Conservation (phyloP, 2,888 invertebrate genomes). For the Thysanoteuthis rhombus region DNA sequence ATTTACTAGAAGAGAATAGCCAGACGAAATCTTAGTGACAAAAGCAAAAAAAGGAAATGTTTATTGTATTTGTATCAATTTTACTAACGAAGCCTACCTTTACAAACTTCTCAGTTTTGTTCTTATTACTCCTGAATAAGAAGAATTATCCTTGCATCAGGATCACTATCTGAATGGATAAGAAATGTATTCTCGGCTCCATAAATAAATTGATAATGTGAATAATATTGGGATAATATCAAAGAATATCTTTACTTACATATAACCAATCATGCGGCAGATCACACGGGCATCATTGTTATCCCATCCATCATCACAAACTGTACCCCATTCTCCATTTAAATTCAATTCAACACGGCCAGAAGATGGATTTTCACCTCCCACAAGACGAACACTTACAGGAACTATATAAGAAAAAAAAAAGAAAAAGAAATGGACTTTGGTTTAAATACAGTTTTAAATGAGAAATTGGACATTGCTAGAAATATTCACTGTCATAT, state of each 20-base stretch:
- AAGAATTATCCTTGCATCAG: too few species aligned
- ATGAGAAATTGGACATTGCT: too few species aligned
- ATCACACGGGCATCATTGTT: slow-evolving; percentile 39
- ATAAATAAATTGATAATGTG: not conserved
- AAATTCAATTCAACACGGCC: slow-evolving; percentile 43
- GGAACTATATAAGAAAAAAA: not conserved
- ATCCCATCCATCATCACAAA: slow-evolving; percentile 39
- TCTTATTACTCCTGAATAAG: too few species aligned
- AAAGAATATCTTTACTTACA: not conserved
- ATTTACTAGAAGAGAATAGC: too few species aligned
- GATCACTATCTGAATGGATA: not conserved
- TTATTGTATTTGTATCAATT: too few species aligned
- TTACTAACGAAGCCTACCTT: too few species aligned
- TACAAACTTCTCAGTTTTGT: too few species aligned
- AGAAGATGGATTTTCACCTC: slow-evolving; percentile 41
- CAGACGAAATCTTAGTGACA: too few species aligned
- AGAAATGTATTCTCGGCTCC: not conserved
- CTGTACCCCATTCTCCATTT: slow-evolving; percentile 43
- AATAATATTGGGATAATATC: not conserved
- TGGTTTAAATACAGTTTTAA: slow-evolving; percentile 40
- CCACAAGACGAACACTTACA: slow-evolving; percentile 41
- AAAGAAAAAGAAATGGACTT: slow-evolving; percentile 36
- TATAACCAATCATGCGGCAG: slow-evolving; percentile 41
- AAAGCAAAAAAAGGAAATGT: too few species aligned
- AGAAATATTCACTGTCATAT: too few species aligned